These are phyloP conservation scores for Enteromius unitaeniatus DNA, from an alignment of 2,797 vertebrate genomes.

Conservation along the genomic window DNA sequence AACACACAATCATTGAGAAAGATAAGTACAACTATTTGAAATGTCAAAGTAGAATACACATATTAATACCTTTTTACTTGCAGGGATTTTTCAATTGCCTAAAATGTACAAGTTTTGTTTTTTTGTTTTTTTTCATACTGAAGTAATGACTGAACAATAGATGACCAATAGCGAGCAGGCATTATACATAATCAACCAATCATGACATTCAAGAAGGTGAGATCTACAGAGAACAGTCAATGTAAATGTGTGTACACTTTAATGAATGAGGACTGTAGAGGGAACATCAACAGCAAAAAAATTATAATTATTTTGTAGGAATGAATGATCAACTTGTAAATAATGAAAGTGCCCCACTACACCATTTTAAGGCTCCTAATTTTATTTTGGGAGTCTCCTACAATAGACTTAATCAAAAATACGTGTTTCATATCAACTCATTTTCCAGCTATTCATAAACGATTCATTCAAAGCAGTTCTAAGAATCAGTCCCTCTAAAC, in stretches of 20 bases:
- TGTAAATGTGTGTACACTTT: neutral
- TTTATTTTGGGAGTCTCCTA: too few species aligned
- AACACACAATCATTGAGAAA: constrained; percentile 22
- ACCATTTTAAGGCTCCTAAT: too few species aligned
- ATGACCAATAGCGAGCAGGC: neutral
- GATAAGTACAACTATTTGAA: neutral
- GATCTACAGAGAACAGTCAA: neutral
- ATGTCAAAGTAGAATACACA: neutral
- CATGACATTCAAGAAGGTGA: neutral
- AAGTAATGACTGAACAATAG: neutral
- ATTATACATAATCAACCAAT: neutral
- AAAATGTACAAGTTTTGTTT: neutral
- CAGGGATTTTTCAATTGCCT: neutral
- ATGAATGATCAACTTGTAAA: neutral
- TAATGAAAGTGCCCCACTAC: neutral
- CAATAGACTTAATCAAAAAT: too few species aligned
- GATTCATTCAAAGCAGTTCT: too few species aligned
- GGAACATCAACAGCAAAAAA: neutral
- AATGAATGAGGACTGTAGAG: neutral
- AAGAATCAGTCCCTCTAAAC: too few species aligned
- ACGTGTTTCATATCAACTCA: too few species aligned
- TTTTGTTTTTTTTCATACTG: neutral
- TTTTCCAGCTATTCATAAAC: too few species aligned
- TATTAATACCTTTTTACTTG: neutral
- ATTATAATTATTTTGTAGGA: too few species aligned